Evolutionary conservation across 2,888 invertebrate species (phyloP).

Genomic region (Nemurella pictetii): DNA sequence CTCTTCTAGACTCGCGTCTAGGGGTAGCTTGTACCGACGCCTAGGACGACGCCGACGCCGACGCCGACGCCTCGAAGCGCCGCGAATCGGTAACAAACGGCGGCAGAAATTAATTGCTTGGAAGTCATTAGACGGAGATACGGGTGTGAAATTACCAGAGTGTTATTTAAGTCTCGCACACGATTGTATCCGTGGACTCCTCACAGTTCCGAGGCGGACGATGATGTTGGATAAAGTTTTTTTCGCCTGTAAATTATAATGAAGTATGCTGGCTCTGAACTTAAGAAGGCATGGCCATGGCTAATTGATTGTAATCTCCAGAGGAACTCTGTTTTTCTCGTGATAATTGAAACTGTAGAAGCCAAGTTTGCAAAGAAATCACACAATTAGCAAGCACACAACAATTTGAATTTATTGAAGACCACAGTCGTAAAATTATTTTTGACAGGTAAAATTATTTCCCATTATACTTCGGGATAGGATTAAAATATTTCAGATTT

Average conservation of each 20-base stretch:
- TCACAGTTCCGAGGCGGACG: background rate
- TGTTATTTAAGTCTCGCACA: background rate
- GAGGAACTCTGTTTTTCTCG: background rate
- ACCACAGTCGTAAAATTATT: background rate
- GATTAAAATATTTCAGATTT: background rate
- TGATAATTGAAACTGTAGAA: background rate
- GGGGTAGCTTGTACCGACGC: too few relatives aligned
- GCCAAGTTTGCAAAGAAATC: too few relatives aligned
- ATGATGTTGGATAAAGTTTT: background rate
- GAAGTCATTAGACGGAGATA: conserved; percentile 42
- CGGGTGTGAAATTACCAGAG: conserved; percentile 39
- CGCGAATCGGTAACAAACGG: conserved; percentile 40
- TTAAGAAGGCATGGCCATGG: background rate
- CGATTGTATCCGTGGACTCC: background rate
- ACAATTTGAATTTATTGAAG: background rate
- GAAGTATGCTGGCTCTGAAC: background rate
- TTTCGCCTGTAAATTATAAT: background rate
- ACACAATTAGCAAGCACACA: background rate
- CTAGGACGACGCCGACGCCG: background rate
- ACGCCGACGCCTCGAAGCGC: background rate
- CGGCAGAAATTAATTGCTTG: conserved; percentile 40
- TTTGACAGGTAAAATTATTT: background rate
- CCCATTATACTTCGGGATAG: background rate
- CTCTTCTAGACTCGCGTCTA: too few relatives aligned
- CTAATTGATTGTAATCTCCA: background rate